Evolutionary conservation across 2,797 vertebrate species (phyloP), one percentile per base, ranked within the genome.

Genomic region (Triplophysa bombifrons): DNA sequence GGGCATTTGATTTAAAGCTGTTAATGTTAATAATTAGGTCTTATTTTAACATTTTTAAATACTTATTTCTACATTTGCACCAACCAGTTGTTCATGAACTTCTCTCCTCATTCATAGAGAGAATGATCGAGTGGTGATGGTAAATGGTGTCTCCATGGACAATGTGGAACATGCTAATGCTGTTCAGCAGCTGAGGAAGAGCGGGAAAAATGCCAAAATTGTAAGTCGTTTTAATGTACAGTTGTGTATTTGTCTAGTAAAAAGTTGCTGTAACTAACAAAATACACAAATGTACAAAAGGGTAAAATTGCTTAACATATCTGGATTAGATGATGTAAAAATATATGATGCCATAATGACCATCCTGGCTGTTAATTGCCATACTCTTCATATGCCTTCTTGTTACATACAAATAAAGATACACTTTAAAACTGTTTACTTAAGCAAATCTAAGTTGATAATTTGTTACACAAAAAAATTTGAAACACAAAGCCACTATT

Each of bases 101-200:
- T 56, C 0, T 67, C 19, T 56, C 12, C 4, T 50, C 51, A 70
- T 83, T 82, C 73, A 5, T 78, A 99, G 98, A 88, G 97, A 99
- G 91, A 99, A 99, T 95, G 98, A 99, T 90, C 93, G 98, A 85
- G 98, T 99, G 74, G 96, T 97, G 50, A 99, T 99, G 98, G 98
- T 99, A 89, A 99, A 99, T 81, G 95, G 95, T 0, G 98, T 99
- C 87, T 98, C 98, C 38, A 99, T 99, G 98, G 98, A 99, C 91
- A 99, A 99, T 27, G 98, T 99, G 70, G 98, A 99, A 82, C 98
- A 99, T 22, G 98, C 97, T 0, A 99, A 99, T 82, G 98, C 98
- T 76, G 98, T 99, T 82, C 98, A 99, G 89, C 98, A 99, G 88
- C 93, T 99, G 85, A 95, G 98, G 83, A 99, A 99, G 92, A 99